Evolutionary conservation across 2,888 invertebrate species (phyloP).

Genomic region (Panzeria rudis): DNA sequence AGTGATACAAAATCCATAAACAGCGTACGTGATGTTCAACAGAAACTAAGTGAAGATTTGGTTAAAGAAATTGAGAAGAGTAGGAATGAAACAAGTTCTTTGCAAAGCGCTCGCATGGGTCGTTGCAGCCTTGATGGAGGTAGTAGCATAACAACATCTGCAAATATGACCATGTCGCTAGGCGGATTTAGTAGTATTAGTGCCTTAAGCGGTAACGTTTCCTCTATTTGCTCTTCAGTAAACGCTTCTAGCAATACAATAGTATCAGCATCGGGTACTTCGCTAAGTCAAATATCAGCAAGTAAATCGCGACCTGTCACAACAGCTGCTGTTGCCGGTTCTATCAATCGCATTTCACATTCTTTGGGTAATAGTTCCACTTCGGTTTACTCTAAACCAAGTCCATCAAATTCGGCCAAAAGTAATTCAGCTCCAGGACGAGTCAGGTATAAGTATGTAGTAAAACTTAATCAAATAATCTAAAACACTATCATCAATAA

Average conservation of each 20-base stretch:
- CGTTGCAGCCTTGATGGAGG: conserved; percentile 67
- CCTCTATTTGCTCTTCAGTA: conserved; percentile 58
- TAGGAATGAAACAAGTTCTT: conserved; percentile 84
- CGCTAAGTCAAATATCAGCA: conserved; percentile 77
- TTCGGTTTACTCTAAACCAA: conserved; percentile 83
- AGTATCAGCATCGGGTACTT: conserved; percentile 76
- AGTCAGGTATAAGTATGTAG: conserved; percentile 78
- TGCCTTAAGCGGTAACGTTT: conserved; percentile 75
- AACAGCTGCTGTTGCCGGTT: conserved; percentile 78
- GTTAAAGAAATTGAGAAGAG: conserved; percentile 91
- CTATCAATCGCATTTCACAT: conserved; percentile 82
- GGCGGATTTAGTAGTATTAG: conserved; percentile 59
- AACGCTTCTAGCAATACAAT: conserved; percentile 79
- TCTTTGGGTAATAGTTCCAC: conserved; percentile 83
- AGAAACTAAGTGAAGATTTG: conserved; percentile 81
- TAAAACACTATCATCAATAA: conserved; percentile 60
- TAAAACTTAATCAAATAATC: background rate
- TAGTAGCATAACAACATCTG: conserved; percentile 63
- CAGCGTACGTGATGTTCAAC: conserved; percentile 81
- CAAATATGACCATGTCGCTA: conserved; percentile 48
- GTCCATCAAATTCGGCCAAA: conserved; percentile 84
- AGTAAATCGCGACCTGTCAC: conserved; percentile 79
- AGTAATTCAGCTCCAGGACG: conserved; percentile 84
- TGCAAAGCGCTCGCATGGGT: conserved; percentile 60
- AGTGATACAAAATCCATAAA: conserved; percentile 81